phyloP scores from a whole-genome alignment of 2,888 invertebrate genomes.

The Melanotus villosus region DNA sequence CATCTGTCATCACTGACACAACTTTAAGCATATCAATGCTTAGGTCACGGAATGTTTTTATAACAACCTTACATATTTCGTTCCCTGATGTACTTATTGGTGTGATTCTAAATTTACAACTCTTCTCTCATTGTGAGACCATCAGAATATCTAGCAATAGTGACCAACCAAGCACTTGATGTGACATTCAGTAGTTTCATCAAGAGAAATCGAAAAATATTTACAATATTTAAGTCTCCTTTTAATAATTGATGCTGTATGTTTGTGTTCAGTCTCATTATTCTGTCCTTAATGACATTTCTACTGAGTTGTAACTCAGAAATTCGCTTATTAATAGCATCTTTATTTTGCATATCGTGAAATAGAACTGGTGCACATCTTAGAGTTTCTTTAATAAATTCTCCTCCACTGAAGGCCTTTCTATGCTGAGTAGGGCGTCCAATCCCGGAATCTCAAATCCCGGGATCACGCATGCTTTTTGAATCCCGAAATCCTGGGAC shows the following conservation, averaged over 20 bases:
- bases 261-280: not conserved
- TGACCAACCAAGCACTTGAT: not conserved
- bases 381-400: too few species aligned
- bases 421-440: too few species aligned
- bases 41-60: conserved; percentile 21
- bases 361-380: too few species aligned
- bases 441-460: too few species aligned
- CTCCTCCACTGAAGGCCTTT: too few species aligned
- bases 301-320: not conserved
- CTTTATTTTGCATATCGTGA: too few species aligned
- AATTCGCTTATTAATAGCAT: too few species aligned
- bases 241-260: conserved; percentile 1
- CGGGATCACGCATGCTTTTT: too few species aligned
- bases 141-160: conserved; percentile 6
- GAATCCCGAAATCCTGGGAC: too few species aligned
- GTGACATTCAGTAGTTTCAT: conserved; percentile 12
- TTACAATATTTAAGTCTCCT: not conserved
- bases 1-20: conserved; percentile 23
- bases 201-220: conserved; percentile 14
- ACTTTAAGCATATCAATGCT: conserved; percentile 12
- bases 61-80: conserved; percentile 22
- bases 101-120: conserved; percentile 1
- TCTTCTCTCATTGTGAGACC: conserved; percentile 13
- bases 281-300: conserved; percentile 1
- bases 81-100: conserved; percentile 12